Conservation (phyloP, 1,140 invertebrate genomes). For the Papilio xuthus region DNA sequence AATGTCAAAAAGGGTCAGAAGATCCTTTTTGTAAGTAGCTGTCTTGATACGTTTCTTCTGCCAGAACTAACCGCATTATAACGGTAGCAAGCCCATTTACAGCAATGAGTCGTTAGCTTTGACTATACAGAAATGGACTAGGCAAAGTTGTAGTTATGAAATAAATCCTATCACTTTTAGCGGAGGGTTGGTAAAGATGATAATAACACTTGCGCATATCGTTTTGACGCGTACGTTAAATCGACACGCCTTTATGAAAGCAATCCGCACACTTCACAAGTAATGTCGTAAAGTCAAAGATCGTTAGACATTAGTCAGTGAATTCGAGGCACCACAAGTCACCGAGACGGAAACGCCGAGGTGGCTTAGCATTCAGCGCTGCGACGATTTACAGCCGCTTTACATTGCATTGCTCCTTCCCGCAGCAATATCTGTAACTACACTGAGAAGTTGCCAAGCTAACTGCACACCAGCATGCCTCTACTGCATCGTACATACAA, state of each 20-base stretch:
- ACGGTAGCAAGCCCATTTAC: not conserved
- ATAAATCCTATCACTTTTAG: too few species aligned
- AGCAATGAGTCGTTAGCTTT: not conserved
- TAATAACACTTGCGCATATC: too few species aligned
- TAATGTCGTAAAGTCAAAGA: not conserved
- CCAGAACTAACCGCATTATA: not conserved
- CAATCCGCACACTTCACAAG: too few species aligned
- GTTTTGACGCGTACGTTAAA: too few species aligned
- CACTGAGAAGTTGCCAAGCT: not conserved
- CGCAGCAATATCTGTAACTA: conserved; percentile 8
- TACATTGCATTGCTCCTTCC: not conserved
- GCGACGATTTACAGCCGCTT: conserved; percentile 15
- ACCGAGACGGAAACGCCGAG: conserved; percentile 16
- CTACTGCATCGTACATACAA: not conserved
- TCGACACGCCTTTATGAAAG: too few species aligned
- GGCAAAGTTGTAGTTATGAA: too few species aligned
- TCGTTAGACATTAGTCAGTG: not conserved
- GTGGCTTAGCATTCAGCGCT: conserved; percentile 6
- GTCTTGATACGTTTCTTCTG: too few species aligned
- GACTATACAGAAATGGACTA: too few species aligned
- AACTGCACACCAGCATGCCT: not conserved
- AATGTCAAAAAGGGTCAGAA: too few species aligned
- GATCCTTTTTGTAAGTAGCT: too few species aligned
- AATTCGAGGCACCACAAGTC: not conserved
- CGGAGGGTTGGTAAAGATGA: too few species aligned